These are phyloP conservation scores for Zosterops lateralis DNA, from an alignment of 2,113 vertebrate species.

Conservation along the genomic window DNA sequence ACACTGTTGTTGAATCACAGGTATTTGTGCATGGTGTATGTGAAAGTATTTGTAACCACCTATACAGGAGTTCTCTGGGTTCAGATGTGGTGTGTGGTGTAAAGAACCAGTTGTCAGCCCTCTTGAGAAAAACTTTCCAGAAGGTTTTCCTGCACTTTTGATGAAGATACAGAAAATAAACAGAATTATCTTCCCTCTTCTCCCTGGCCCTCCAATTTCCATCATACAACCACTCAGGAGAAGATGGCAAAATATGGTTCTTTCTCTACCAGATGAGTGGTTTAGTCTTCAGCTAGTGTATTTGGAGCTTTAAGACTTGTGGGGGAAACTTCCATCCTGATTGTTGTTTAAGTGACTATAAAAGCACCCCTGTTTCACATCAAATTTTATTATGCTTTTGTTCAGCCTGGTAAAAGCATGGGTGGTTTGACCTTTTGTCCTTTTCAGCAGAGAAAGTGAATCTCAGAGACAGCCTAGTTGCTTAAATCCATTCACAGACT, in stretches of 20 bases:
- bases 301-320: not conserved
- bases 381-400: not conserved
- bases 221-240: not conserved
- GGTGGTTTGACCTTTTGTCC: not conserved
- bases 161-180: not conserved
- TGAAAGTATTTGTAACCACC: not conserved
- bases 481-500: not conserved
- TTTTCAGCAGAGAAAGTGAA: not conserved
- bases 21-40: accelerated
- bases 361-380: not conserved
- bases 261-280: not conserved
- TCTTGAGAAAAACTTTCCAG: not conserved
- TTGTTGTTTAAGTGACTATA: not conserved
- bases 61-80: not conserved
- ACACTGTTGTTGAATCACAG: not conserved
- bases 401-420: not conserved
- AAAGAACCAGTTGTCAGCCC: not conserved
- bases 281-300: not conserved
- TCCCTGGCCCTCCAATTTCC: not conserved
- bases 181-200: not conserved
- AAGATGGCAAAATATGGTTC: not conserved
- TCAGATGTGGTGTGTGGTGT: not conserved
- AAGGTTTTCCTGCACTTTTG: not conserved
- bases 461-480: not conserved
- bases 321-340: not conserved